Evolutionary conservation across 1,140 invertebrate species (phyloP), one percentile per base, ranked within the genome.

Genomic region (Phenacoccus solenopsis): DNA sequence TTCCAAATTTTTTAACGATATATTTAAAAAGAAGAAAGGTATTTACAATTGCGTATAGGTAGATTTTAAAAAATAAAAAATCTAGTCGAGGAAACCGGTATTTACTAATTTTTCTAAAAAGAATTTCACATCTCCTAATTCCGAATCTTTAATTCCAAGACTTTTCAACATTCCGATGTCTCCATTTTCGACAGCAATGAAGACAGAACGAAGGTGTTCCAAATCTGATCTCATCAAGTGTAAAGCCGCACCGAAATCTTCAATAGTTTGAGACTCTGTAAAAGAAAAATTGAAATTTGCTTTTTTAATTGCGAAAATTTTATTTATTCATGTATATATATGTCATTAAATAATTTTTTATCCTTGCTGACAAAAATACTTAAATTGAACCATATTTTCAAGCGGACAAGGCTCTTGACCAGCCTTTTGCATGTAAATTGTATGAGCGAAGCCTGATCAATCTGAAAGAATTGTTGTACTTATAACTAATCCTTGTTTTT

Each of bases 81-180:
- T 69, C 74, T 75, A 96, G 83, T 96, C 93, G 76, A 97, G 87
- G 82, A 98, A 97, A 72, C 94, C 94, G 71, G 94, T 98, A 80
- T 95, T 94, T 57, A 96, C 91, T 72, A 98, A 85, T 81, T 96
- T 96, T 81, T 97, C 94, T 71, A 96, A 84, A 83, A 98, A 97
- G 82, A 97, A 97, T 78, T 96, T 95, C 25, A 97, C 93, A 77
- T 97, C 94, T n/a, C 93, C 93, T 28, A 96, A 82, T 78, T 98
- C 94, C 0, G 93, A 94, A 79, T 96, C 93, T 80, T 95, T 94
- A 78, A 96, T 95, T 59, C 94, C 94, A 27, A 96, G 83, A 10
- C 91, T 93, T 78, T 95, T 95, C 38, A 98, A 82, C 87, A 94
- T 93, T 70, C 92, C 91, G 20, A 95, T 83, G 78, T 96, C 93